Conservation (phyloP, 1,140 invertebrate species). For the Elymnias hypermnestra region DNA sequence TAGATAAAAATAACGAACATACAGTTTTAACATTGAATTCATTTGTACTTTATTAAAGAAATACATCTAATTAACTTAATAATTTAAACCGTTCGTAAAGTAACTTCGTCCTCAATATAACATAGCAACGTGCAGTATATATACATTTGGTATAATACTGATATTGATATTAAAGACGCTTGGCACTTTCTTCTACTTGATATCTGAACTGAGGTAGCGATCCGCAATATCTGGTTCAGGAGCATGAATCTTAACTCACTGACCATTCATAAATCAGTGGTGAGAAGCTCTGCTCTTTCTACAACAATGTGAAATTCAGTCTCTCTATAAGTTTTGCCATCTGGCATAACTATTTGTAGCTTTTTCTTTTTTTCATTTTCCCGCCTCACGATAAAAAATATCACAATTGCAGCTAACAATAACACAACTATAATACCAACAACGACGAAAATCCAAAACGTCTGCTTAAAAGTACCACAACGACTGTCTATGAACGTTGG, state of each 20-base stretch:
- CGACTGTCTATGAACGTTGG: slow-evolving; percentile 54
- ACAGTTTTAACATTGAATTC: neutral
- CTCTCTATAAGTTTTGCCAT: slow-evolving; percentile 87
- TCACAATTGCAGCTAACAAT: slow-evolving; percentile 46
- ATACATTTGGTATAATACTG: slow-evolving; percentile 40
- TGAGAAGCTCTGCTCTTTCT: slow-evolving; percentile 86
- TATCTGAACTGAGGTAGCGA: slow-evolving; percentile 37
- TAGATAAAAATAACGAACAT: neutral
- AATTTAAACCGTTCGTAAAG: too few relatives aligned
- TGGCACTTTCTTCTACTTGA: slow-evolving; percentile 35
- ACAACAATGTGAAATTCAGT: slow-evolving; percentile 90
- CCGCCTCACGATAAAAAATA: slow-evolving; percentile 53
- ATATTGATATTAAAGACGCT: slow-evolving; percentile 33
- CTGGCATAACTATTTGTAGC: slow-evolving; percentile 83
- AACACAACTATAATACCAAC: slow-evolving; percentile 58
- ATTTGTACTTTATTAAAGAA: slow-evolving; percentile 9
- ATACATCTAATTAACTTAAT: neutral
- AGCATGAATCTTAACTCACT: too few relatives aligned
- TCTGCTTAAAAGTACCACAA: slow-evolving; percentile 60
- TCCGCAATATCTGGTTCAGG: too few relatives aligned
- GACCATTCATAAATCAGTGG: slow-evolving; percentile 81
- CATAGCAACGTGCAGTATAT: too few relatives aligned
- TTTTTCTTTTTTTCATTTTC: slow-evolving; percentile 70
- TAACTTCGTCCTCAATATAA: too few relatives aligned
- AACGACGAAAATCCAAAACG: slow-evolving; percentile 62